These are phyloP conservation scores for Acheta domesticus DNA, from an alignment of 2,888 invertebrate species.

Conservation along the genomic window DNA sequence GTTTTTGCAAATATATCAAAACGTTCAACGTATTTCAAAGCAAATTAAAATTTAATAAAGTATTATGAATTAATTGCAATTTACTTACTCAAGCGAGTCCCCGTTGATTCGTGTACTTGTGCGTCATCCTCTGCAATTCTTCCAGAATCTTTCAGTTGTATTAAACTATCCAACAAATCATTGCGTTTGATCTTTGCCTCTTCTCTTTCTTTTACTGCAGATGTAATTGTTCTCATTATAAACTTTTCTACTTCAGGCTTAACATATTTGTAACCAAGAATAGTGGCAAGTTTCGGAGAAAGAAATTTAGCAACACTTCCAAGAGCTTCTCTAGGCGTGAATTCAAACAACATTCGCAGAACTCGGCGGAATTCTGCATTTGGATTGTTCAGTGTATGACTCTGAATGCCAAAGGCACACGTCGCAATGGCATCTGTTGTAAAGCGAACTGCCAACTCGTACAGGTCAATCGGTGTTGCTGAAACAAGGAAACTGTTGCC, in stretches of 20 bases:
- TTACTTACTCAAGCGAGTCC: no score
- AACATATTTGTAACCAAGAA: background rate
- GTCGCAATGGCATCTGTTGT: background rate
- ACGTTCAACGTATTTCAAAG: no score
- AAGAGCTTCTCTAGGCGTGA: background rate
- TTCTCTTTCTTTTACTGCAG: background rate
- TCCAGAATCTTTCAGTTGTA: background rate
- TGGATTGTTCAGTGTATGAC: background rate
- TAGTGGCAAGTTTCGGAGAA: background rate
- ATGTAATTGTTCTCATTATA: background rate
- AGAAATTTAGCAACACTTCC: background rate
- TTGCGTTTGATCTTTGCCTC: background rate
- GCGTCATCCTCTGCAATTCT: background rate
- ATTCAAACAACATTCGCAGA: background rate
- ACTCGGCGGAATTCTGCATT: background rate
- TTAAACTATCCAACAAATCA: conserved; percentile 8
- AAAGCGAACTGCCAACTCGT: background rate
- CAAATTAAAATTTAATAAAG: no score
- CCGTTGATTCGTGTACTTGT: no score
- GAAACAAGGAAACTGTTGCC: no score
- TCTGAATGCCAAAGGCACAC: background rate
- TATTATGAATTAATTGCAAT: no score
- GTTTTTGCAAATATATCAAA: no score
- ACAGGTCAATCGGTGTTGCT: background rate
- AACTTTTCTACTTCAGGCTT: background rate